Percentiles rank a stretch among this genome's conserved stretches.
Evolutionary conservation across 2,797 vertebrate genomes (phyloP).

Genomic region (Rhynchotus rufescens): DNA sequence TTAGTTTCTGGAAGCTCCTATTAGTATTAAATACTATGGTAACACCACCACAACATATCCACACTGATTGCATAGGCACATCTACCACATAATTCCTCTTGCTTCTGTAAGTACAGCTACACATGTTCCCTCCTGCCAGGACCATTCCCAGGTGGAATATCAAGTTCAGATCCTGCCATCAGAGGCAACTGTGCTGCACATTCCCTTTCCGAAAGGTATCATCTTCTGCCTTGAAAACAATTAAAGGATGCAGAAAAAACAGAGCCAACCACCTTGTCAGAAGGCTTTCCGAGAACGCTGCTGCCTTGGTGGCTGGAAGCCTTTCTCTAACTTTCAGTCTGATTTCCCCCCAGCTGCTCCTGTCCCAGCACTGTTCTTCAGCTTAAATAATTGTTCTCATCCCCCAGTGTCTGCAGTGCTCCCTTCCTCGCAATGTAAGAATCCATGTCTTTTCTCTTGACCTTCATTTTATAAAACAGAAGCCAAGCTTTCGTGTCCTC

Average conservation of each 20-base stretch:
- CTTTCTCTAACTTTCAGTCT: background rate
- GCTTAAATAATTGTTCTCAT: background rate
- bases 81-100: conserved; percentile 50
- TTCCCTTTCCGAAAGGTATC: conserved; percentile 6
- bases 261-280: background rate
- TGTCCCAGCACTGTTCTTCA: background rate
- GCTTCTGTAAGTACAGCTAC: conserved; percentile 36
- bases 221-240: background rate
- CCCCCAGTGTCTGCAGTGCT: background rate
- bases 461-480: background rate
- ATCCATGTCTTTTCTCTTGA: background rate
- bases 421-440: background rate
- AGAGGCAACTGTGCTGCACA: background rate
- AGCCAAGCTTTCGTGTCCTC: background rate
- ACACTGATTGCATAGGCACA: conserved; percentile 44
- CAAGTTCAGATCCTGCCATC: background rate
- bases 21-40: conserved; percentile 66
- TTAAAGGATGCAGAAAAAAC: background rate
- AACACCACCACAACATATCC: conserved; percentile 36
- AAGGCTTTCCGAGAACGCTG: background rate
- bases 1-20: conserved; percentile 3
- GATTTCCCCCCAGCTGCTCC: background rate
- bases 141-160: background rate
- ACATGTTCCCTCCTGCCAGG: background rate
- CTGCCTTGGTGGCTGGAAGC: background rate